Evolutionary conservation across 2,888 invertebrate genomes (phyloP).

Genomic region (Herminia tarsipennalis): DNA sequence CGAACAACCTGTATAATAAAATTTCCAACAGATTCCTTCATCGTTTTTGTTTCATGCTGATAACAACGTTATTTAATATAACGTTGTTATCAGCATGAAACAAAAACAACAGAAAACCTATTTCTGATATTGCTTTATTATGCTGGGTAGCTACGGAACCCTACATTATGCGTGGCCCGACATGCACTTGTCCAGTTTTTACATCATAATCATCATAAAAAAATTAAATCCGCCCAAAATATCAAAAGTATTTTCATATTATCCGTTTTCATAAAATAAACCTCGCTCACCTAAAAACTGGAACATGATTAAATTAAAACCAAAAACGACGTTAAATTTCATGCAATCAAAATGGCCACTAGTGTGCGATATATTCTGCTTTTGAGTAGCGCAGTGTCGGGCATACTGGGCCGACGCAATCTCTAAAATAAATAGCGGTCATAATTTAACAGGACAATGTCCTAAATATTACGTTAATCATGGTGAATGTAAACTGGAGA

Average conservation of each 20-base stretch:
- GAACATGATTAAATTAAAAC: slow-evolving; percentile 22
- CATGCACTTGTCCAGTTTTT: too few species aligned
- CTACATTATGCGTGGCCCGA: too few species aligned
- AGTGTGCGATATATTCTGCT: slow-evolving; percentile 27
- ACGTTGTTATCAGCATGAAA: too few species aligned
- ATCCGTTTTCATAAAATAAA: not conserved
- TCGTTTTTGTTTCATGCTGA: too few species aligned
- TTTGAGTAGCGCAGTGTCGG: slow-evolving; percentile 24
- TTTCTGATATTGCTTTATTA: too few species aligned
- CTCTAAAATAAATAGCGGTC: slow-evolving; percentile 58
- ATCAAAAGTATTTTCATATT: slow-evolving; percentile 3
- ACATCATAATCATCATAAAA: too few species aligned
- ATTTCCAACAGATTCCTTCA: too few species aligned
- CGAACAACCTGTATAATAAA: too few species aligned
- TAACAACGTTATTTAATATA: too few species aligned
- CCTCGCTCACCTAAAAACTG: not conserved
- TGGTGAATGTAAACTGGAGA: slow-evolving; percentile 48
- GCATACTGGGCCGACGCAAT: slow-evolving; percentile 44
- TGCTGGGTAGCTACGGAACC: too few species aligned
- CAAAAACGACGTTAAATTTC: slow-evolving; percentile 16
- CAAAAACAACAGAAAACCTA: too few species aligned
- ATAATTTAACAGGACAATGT: slow-evolving; percentile 59
- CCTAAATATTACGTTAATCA: slow-evolving; percentile 59
- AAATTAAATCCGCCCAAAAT: too few species aligned
- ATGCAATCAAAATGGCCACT: slow-evolving; percentile 18